Conservation (phyloP, 2,113 vertebrate species). For the Desmodus rotundus region DNA sequence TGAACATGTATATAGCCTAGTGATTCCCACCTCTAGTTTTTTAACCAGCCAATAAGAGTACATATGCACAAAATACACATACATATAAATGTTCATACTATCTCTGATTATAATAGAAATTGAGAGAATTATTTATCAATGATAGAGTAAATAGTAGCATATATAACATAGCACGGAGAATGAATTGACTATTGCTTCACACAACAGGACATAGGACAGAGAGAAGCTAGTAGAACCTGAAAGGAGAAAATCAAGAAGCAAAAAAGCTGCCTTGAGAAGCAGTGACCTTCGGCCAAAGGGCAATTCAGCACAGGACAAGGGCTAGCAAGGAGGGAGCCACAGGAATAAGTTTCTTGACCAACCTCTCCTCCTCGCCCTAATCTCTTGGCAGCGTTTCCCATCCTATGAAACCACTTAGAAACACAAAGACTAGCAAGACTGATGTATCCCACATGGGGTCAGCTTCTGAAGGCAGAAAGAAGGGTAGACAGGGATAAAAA, state of each 20-base stretch:
- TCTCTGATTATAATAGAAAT: neutral
- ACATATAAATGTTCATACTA: neutral
- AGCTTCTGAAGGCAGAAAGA: neutral
- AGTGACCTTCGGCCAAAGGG: neutral
- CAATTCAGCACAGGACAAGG: neutral
- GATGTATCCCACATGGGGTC: neutral
- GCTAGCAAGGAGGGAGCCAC: neutral
- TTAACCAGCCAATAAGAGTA: neutral
- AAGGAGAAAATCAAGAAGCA: neutral
- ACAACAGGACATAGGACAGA: neutral
- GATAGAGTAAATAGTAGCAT: neutral
- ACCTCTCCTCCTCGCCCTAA: neutral
- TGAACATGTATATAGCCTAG: neutral
- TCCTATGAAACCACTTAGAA: neutral
- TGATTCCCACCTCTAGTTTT: neutral
- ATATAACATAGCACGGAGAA: neutral
- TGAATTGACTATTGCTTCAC: neutral
- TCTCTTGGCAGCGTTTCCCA: neutral
- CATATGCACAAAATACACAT: neutral
- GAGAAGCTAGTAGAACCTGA: neutral
- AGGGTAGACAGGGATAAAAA: neutral
- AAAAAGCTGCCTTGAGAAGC: neutral
- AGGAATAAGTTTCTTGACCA: neutral
- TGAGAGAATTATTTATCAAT: neutral
- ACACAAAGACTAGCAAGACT: neutral